phyloP scores from a whole-genome alignment of 1,140 invertebrate species.

The Drosophila athabasca region DNA sequence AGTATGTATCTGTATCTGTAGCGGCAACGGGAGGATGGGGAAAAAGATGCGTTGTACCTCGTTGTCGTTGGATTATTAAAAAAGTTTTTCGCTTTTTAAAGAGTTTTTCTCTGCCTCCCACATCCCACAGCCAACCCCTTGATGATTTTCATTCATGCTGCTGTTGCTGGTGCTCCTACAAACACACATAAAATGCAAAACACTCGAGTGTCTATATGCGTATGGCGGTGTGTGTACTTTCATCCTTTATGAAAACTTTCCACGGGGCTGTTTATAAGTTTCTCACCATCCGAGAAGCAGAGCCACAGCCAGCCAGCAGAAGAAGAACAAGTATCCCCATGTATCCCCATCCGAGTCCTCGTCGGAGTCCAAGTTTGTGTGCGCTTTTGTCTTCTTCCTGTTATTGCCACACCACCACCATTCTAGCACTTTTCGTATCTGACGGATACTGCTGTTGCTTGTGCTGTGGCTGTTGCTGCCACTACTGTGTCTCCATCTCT shows the following conservation, averaged over 20 bases:
- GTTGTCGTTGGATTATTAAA: conserved; percentile 78
- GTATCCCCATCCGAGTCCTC: conserved; percentile 48
- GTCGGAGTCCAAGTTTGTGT: conserved; percentile 53
- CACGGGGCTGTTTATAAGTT: conserved; percentile 74
- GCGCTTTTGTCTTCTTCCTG: conserved; percentile 69
- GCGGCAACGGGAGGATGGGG: not conserved
- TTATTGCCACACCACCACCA: not conserved
- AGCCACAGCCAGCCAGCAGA: not conserved
- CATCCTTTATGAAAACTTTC: conserved; percentile 77
- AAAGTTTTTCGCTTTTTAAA: conserved; percentile 74
- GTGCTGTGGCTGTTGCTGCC: too few relatives aligned
- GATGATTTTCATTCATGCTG: conserved; percentile 24
- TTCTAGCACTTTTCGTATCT: not conserved
- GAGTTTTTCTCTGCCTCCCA: conserved; percentile 38
- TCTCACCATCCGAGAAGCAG: conserved; percentile 22
- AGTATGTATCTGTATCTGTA: conserved; percentile 25
- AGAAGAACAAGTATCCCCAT: conserved; percentile 28
- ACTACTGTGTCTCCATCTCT: not conserved
- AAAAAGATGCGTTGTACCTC: conserved; percentile 22
- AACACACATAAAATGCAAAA: conserved; percentile 73
- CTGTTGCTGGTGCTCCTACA: not conserved
- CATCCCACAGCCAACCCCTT: not conserved
- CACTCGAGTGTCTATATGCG: conserved; percentile 64
- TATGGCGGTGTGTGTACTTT: conserved; percentile 42
- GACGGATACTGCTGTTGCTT: too few relatives aligned